Conservation (phyloP, 1,140 invertebrate genomes). For the Orchesella cincta region DNA sequence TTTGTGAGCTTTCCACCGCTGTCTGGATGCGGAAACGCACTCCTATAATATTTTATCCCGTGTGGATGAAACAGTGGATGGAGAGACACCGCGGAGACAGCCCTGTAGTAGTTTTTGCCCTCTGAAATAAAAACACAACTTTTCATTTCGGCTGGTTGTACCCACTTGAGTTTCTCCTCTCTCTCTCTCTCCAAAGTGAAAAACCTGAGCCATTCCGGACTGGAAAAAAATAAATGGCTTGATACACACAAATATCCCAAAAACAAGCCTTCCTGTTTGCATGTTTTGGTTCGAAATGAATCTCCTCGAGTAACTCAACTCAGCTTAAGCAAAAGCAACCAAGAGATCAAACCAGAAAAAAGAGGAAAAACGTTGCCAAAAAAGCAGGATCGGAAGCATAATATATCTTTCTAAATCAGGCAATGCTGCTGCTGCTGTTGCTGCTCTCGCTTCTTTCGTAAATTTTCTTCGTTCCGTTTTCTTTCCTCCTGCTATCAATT, state of each 20-base stretch:
- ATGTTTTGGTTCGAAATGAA: conserved; percentile 1
- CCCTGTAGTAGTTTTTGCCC: too few species aligned
- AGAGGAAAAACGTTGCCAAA: not conserved
- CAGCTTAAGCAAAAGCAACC: not conserved
- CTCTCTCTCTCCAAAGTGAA: not conserved
- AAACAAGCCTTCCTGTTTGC: not conserved
- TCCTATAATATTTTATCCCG: too few species aligned
- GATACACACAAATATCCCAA: not conserved
- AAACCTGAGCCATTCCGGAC: not conserved
- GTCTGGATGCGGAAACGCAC: too few species aligned
- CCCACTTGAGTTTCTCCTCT: not conserved
- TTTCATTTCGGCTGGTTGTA: too few species aligned
- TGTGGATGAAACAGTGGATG: too few species aligned
- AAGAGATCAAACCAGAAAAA: conserved; percentile 4
- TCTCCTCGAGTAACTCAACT: not conserved
- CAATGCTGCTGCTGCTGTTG: not conserved
- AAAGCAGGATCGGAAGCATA: not conserved
- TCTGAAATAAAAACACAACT: too few species aligned
- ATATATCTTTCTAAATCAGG: conserved; percentile 3
- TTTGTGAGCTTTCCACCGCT: too few species aligned
- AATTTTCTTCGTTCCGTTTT: not conserved
- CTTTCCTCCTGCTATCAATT: not conserved
- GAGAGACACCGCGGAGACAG: too few species aligned
- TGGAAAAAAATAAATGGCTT: not conserved
- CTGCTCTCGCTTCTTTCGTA: too few species aligned